Conservation (phyloP, 2,797 vertebrate genomes). For the Melanotaenia trifasciata region DNA sequence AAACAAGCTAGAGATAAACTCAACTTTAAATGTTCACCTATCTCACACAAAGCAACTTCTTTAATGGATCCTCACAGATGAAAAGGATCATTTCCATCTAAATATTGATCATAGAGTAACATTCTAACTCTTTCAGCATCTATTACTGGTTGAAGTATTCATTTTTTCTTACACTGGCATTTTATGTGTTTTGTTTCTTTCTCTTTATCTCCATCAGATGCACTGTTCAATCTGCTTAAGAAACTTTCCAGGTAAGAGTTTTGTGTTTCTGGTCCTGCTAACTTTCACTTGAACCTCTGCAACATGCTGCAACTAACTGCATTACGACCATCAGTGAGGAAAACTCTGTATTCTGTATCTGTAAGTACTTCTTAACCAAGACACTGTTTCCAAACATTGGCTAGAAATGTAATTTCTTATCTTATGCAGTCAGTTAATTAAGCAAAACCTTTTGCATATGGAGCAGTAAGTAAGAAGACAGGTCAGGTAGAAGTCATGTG, state of each 20-base stretch:
- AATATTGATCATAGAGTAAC: neutral
- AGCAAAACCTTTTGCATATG: neutral
- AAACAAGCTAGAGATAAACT: neutral
- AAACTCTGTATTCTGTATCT: neutral
- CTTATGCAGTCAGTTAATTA: neutral
- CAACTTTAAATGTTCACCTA: neutral
- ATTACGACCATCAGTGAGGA: neutral
- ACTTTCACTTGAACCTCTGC: neutral
- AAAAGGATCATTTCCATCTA: neutral
- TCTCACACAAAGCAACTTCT: neutral
- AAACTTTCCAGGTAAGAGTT: neutral
- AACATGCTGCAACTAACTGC: neutral
- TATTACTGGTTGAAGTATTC: neutral
- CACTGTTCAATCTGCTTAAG: neutral
- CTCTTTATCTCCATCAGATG: neutral
- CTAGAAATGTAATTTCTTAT: neutral
- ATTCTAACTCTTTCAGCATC: neutral
- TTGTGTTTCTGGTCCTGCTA: neutral
- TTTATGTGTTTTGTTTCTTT: too few species aligned
- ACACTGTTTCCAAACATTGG: neutral
- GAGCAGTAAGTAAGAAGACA: neutral
- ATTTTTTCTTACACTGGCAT: neutral
- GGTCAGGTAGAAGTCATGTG: constrained; percentile 1
- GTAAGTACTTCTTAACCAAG: too few species aligned
- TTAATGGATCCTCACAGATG: neutral